A percentile compares a stretch with the other conserved stretches of the same genome.
These are phyloP conservation scores for Aleiodes alternator DNA, from an alignment of 2,888 invertebrate genomes.

Conservation along the genomic window DNA sequence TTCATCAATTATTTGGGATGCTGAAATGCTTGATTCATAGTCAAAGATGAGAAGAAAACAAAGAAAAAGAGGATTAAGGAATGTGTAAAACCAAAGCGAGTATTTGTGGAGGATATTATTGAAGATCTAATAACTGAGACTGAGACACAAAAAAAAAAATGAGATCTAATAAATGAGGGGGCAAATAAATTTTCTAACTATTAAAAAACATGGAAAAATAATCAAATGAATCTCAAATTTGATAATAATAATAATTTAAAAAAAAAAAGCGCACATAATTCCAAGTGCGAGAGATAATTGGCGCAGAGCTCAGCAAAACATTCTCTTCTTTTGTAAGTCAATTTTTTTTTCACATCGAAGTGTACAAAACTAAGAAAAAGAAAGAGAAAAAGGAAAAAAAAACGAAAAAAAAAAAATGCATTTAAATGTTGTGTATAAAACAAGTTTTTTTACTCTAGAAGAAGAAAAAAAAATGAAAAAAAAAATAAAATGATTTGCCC, in stretches of 20 bases:
- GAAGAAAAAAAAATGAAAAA: constrained; percentile 12
- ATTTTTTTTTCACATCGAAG: constrained; percentile 27
- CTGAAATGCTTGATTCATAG: constrained; percentile 5
- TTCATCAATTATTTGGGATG: constrained; percentile 11
- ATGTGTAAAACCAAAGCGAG: constrained; percentile 54
- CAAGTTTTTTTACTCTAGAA: constrained; percentile 38
- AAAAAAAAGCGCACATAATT: constrained; percentile 1
- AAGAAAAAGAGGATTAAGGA: background rate
- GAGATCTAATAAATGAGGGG: constrained; percentile 49
- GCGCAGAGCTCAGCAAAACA: constrained; percentile 13
- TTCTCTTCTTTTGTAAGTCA: constrained; percentile 25
- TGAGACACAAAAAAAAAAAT: constrained; percentile 51
- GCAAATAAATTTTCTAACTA: constrained; percentile 41
- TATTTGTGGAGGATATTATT: constrained; percentile 20
- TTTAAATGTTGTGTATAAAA: constrained; percentile 34
- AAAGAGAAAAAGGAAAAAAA: constrained; percentile 15
- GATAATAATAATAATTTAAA: constrained; percentile 22
- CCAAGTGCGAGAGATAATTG: constrained; percentile 22
- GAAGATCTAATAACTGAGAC: constrained; percentile 47
- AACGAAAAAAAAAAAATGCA: constrained; percentile 18
- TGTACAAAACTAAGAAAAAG: constrained; percentile 23
- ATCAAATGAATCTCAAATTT: constrained; percentile 24
- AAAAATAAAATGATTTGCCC: constrained; percentile 24
- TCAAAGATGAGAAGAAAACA: background rate
- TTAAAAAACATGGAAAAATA: constrained; percentile 18